Base-by-base conservation (phyloP, 2,797 vertebrate genomes). In the Ciconia nigra region DNA sequence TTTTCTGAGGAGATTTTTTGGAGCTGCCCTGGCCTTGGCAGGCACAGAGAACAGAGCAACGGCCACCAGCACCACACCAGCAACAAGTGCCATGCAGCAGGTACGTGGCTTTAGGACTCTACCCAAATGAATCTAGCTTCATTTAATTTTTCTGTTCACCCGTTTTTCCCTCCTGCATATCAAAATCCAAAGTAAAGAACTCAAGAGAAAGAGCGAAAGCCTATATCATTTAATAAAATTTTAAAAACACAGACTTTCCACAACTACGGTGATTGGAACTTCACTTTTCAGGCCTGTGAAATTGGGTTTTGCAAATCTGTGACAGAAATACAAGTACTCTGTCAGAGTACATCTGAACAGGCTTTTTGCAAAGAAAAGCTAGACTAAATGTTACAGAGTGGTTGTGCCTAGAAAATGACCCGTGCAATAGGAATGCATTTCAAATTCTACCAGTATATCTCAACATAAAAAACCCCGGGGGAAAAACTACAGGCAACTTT, bases 41-140 rank as follows among this genome's bases (percentile, higher is more conserved):
- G 44, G 31, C 41, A 16, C 5, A 16, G 18, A 82, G 63, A 70
- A 57, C 15, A 22, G 29, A 49, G 41, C 22, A 10, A n/a, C 0
- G 1, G 18, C 58, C 65, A 51, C 42, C 54, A 39, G 14, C 35
- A 8, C 10, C 55, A 3, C 58, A 31, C 13, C 28, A 59, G 39
- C 41, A 39, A 14, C 7, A 4, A 31, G 21, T 1, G 13, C 39
- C 49, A 21, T 0, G 3, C 9, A 37, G n/a, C 18, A 20, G 25
- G 21, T 24, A 61, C 7, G 3, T 14, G 37, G 17, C 8, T 39
- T 44, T 39, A 44, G 42, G 41, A 21, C 31, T 37, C 47, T 5
- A 46, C 66, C 29, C 39, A 73, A 54, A 67, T 3, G 13, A 80
- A 61, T 13, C 24, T 1, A 1, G 4, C 22, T 54, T 54, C 22